These are phyloP conservation scores for Nothocercus nigrocapillus DNA, from an alignment of 2,113 vertebrate genomes.

Conservation along the genomic window DNA sequence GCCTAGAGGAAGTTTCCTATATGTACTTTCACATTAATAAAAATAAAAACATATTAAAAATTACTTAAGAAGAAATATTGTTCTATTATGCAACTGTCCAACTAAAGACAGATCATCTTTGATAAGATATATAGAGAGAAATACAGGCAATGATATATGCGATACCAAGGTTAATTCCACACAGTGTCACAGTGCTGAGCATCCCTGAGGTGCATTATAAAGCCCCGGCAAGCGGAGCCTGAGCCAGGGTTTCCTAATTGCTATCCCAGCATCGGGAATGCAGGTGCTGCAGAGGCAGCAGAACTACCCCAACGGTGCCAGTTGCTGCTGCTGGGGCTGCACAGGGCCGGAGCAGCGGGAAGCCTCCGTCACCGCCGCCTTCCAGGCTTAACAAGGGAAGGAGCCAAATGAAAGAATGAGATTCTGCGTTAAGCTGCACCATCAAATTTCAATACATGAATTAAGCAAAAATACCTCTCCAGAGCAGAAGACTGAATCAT, in stretches of 20 bases:
- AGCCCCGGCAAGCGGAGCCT: background rate
- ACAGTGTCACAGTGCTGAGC: background rate
- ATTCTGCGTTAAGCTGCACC: background rate
- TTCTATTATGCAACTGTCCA: constrained; percentile 43
- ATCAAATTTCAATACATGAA: background rate
- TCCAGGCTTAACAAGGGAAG: background rate
- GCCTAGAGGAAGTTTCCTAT: background rate
- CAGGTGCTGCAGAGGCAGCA: constrained; percentile 11
- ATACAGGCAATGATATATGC: background rate
- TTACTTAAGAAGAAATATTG: background rate
- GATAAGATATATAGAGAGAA: background rate
- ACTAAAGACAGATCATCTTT: background rate
- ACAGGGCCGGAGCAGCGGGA: background rate
- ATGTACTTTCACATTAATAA: no score
- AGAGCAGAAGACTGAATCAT: background rate
- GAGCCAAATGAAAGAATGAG: background rate
- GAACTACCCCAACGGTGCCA: background rate
- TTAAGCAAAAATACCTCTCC: background rate
- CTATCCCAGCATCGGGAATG: background rate
- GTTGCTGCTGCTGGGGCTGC: background rate
- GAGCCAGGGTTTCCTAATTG: background rate
- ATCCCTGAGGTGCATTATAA: background rate
- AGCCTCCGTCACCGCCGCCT: background rate
- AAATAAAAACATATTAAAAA: background rate
- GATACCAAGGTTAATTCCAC: background rate